Conservation (phyloP, 2,113 vertebrate genomes). For the Guaruba guarouba region DNA sequence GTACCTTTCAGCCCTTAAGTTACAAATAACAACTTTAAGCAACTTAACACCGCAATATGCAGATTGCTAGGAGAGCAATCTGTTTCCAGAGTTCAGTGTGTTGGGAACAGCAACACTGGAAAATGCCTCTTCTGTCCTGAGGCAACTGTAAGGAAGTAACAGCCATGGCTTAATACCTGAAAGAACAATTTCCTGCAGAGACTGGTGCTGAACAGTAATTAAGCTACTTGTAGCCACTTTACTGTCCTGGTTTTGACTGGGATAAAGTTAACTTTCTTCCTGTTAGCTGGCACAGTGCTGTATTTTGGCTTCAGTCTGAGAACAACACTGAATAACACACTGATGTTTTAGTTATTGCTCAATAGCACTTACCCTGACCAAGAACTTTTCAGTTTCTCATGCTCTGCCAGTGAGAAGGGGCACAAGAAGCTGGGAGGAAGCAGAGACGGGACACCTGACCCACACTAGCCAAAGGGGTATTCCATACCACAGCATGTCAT, state of each 20-base stretch:
- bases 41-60: background rate
- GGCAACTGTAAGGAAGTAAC: background rate
- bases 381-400: background rate
- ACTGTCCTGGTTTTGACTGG: background rate
- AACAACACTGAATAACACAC: background rate
- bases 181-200: background rate
- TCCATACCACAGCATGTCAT: background rate
- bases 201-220: background rate
- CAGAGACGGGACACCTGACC: background rate
- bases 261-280: background rate
- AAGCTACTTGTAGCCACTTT: background rate
- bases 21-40: background rate
- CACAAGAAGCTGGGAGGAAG: background rate
- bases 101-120: background rate
- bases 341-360: background rate
- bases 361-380: background rate
- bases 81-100: background rate
- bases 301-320: background rate
- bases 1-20: background rate
- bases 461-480: background rate
- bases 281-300: background rate
- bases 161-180: background rate
- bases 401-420: background rate
- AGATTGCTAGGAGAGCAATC: background rate
- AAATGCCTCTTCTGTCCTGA: background rate